These are phyloP conservation scores for Thalassoma bifasciatum DNA, from an alignment of 2,113 vertebrate genomes.

Conservation along the genomic window DNA sequence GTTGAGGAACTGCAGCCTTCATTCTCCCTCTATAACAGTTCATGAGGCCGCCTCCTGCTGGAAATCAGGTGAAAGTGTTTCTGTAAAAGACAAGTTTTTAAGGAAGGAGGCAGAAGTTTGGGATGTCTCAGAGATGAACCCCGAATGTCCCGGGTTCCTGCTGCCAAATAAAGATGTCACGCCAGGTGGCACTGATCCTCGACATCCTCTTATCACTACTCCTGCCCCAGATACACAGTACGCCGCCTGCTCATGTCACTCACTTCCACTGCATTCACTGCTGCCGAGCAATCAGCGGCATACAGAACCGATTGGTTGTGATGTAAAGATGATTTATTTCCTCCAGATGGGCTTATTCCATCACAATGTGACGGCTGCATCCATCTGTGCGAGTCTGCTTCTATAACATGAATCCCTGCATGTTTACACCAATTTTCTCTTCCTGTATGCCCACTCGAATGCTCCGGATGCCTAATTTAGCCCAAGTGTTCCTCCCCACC, in stretches of 20 bases:
- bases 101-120: not conserved
- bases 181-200: conserved; percentile 25
- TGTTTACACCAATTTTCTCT: conserved; percentile 50
- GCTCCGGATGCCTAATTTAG: conserved; percentile 59
- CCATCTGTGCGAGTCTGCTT: conserved; percentile 12
- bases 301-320: conserved; percentile 33
- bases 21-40: no score
- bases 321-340: conserved; percentile 34
- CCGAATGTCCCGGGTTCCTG: not conserved
- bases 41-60: no score
- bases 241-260: conserved; percentile 32
- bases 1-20: not conserved
- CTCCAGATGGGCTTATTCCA: conserved; percentile 20
- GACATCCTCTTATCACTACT: not conserved
- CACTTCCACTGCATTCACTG: conserved; percentile 1
- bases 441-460: conserved; percentile 54
- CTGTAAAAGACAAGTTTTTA: not conserved
- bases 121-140: not conserved
- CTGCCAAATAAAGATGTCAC: not conserved
- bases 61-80: no score
- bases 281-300: conserved; percentile 44
- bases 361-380: conserved; percentile 33
- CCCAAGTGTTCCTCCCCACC: conserved; percentile 55
- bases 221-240: conserved; percentile 10
- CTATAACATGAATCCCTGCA: not conserved